Evolutionary conservation across 2,888 invertebrate genomes (phyloP).

Genomic region (Cecidostiba fungosa): DNA sequence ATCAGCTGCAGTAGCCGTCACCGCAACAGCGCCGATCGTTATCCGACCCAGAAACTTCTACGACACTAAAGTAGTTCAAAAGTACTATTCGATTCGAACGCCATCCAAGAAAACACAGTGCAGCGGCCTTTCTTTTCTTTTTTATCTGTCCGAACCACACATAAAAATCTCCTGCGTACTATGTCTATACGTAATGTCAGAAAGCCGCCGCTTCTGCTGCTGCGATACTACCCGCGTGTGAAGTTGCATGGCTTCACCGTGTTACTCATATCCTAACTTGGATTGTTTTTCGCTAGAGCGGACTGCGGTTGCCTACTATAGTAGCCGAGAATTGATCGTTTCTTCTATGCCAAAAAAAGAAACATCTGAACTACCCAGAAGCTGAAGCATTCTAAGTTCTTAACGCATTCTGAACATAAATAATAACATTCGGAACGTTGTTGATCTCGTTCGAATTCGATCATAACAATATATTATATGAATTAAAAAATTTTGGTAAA

Average conservation of each 20-base stretch:
- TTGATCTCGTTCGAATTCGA: too few relatives aligned
- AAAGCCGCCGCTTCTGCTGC: neutral
- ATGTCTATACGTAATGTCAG: neutral
- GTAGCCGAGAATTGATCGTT: slow-evolving; percentile 31
- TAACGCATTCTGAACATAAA: too few relatives aligned
- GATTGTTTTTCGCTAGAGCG: slow-evolving; percentile 44
- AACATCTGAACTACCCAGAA: neutral
- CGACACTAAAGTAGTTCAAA: slow-evolving; percentile 68
- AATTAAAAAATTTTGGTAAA: too few relatives aligned
- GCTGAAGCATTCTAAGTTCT: too few relatives aligned
- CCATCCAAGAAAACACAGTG: neutral
- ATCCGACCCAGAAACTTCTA: slow-evolving; percentile 68
- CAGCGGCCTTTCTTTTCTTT: neutral
- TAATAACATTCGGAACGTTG: too few relatives aligned
- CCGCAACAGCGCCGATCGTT: slow-evolving; percentile 65
- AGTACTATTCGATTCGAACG: slow-evolving; percentile 69
- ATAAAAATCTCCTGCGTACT: neutral
- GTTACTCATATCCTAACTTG: slow-evolving; percentile 41
- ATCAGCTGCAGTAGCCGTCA: neutral
- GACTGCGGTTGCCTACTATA: neutral
- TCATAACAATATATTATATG: too few relatives aligned
- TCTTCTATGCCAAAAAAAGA: neutral
- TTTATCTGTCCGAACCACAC: neutral
- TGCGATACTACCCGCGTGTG: neutral
- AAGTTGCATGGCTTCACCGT: slow-evolving; percentile 26